Conservation (phyloP, 2,113 vertebrate genomes). For the Tautogolabrus adspersus region DNA sequence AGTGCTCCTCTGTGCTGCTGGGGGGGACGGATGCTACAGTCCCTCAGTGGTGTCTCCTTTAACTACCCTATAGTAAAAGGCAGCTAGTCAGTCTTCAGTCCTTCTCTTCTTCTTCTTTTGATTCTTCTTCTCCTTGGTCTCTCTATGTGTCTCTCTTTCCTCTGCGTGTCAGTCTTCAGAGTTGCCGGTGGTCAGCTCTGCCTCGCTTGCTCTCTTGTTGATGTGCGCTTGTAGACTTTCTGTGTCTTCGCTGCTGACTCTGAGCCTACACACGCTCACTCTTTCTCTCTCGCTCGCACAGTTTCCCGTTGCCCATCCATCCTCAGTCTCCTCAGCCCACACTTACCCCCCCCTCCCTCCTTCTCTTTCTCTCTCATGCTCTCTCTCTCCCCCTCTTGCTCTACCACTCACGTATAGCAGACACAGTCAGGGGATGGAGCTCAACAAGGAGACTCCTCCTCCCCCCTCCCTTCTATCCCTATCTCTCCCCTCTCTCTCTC, state of each 20-base stretch:
- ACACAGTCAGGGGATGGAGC: slow-evolving; percentile 72
- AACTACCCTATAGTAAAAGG: slow-evolving; percentile 53
- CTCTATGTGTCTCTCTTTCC: slow-evolving; percentile 58
- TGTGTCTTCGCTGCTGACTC: slow-evolving; percentile 66
- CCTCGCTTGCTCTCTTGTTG: slow-evolving; percentile 69
- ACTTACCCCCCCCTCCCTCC: slow-evolving; percentile 34
- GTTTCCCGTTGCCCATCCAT: slow-evolving; percentile 76
- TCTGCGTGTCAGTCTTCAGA: slow-evolving; percentile 65
- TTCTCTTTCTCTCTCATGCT: slow-evolving; percentile 27
- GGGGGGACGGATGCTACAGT: slow-evolving; percentile 59
- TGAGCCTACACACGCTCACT: slow-evolving; percentile 58
- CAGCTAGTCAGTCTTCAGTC: slow-evolving; percentile 64
- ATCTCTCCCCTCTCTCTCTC: slow-evolving; percentile 25
- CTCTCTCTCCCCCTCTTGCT: slow-evolving; percentile 62
- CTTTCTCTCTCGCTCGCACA: slow-evolving; percentile 62
- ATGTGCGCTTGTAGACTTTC: slow-evolving; percentile 70
- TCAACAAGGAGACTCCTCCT: slow-evolving; percentile 77
- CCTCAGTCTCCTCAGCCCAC: slow-evolving; percentile 73
- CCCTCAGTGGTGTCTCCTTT: slow-evolving; percentile 71
- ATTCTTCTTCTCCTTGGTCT: slow-evolving; percentile 17
- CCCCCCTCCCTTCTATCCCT: slow-evolving; percentile 27
- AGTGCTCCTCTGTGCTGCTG: slow-evolving; percentile 73
- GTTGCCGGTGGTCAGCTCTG: slow-evolving; percentile 61
- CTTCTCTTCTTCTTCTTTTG: slow-evolving; percentile 35
- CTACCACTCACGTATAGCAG: slow-evolving; percentile 64